phyloP scores from a whole-genome alignment of 2,888 invertebrate genomes.

The Dryococelus australis region DNA sequence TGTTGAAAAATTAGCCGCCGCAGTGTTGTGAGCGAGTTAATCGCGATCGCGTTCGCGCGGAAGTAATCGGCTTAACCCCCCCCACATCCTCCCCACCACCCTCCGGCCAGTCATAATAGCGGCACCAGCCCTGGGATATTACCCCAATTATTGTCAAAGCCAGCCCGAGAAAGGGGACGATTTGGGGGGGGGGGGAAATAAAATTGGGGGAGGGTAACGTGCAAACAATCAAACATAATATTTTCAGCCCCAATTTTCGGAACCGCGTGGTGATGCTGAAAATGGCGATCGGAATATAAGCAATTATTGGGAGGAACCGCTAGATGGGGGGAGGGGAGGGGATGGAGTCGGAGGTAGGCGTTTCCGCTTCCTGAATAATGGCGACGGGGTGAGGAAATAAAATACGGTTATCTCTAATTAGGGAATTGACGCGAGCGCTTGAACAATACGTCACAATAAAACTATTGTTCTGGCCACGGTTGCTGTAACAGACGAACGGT shows the following conservation, averaged over 20 bases:
- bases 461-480: neutral
- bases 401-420: conserved; percentile 2
- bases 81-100: neutral
- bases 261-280: neutral
- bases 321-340: neutral
- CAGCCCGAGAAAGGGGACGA: neutral
- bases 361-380: conserved; percentile 16
- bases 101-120: neutral
- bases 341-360: too few species aligned
- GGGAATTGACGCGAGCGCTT: neutral
- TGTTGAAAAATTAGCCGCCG: neutral
- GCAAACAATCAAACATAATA: conserved; percentile 10
- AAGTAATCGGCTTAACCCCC: neutral
- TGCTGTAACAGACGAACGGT: neutral
- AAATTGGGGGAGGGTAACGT: neutral
- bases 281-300: neutral
- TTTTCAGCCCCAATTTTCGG: conserved; percentile 3
- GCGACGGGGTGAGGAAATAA: neutral
- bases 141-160: neutral
- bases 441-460: conserved; percentile 9
- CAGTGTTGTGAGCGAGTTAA: conserved; percentile 10
- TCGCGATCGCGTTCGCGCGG: neutral
- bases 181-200: neutral
- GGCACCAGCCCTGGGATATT: neutral
- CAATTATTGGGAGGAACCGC: neutral